Evolutionary conservation across 2,888 invertebrate genomes (phyloP), one percentile per base, ranked within the genome.

Genomic region (Sinohyriopsis cumingii): DNA sequence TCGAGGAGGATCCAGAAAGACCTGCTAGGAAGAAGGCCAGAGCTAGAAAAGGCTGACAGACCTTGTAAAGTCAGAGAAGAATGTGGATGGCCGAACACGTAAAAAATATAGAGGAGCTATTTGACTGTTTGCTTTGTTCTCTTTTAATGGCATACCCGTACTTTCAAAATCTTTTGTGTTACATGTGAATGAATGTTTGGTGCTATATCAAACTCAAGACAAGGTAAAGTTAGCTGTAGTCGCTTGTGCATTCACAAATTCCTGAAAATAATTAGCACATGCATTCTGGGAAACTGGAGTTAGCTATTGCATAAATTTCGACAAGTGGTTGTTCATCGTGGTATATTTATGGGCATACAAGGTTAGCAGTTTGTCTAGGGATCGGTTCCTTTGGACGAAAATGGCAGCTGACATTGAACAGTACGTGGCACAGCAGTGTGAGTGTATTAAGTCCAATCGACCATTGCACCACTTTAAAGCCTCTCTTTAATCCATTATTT

Each of bases 381-480:
- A 73, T 20, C 24, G 78, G 19, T 78, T 73, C 61, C 74, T 75
- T 54, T 78, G 76, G 78, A 75, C 78, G 22, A 59, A 62, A 1
- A 78, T 78, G 75, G 22, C 55, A 59, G 59, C 45, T 9, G 67
- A 69, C 22, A 71, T 75, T 22, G 69, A 70, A 53, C 18, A 72
- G 5, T 76, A 68, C 59, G 66, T 78, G 0, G 67, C 63, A 33
- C 53, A 65, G 18, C 28, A 61, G 45, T 73, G 73, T 65, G 5
- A 25, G 19, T 76, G 76, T 64, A n/a, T 76, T 1, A 68, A 67
- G 59, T 59, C 69, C 15, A 72, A 71, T 56, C 62, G 56, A 60
- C 75, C 74, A 25, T 24, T 57, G 20, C 55, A 20, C 25, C 55
- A 54, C 2, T 53, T 63, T 15, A 53, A 33, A 45, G 72, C 74